Base-by-base conservation (phyloP, 2,797 vertebrate genomes). In the Lithobates sylvaticus region DNA sequence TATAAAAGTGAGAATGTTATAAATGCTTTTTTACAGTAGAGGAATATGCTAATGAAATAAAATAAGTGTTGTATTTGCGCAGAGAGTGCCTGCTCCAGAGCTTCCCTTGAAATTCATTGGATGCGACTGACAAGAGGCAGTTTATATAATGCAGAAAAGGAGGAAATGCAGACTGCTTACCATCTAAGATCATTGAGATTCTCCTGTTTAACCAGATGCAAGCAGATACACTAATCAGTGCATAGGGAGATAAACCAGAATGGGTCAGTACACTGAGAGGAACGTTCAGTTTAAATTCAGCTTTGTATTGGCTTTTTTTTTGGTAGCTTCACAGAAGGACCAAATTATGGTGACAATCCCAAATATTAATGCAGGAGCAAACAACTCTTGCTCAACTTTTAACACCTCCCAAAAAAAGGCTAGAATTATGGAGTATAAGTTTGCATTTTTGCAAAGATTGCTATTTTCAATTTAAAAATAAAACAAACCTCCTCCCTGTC, bases 41-140 rank as follows among this genome's bases (percentile, higher is more conserved):
- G 29, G 50, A 77, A 73, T 86, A 78, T 83, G 67, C 80, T 67
- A 86, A 77, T 73, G 67, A 78, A 73, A 78, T 72, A 76, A 86
- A 77, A 65, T 29, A 3, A 3, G 6, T 39, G 26, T 73, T 72
- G 21, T 42, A 42, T 65, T 77, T 58, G 54, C 47, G 27, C 0
- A 3, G 23, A 26, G 10, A 21, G 15, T n/a, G 23, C 8, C 34
- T 50, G 10, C 27, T 81, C 27, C 67, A 9, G 44, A 71, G 50
- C 42, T n/a, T 74, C 3, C 32, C 50, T 68, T 26, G 12, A 64
- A 58, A 65, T 15, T 44, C 12, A 47, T 23, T 15, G 9, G 18
- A 67, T 23, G 23, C 61, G 18, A 70, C 42, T 26, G 10, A 70
- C 44, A 26, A 69, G 67, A 5, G 10, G 5, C 10, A 21, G 21